Conservation (phyloP, 2,113 vertebrate genomes). For the Hyaena hyaena region DNA sequence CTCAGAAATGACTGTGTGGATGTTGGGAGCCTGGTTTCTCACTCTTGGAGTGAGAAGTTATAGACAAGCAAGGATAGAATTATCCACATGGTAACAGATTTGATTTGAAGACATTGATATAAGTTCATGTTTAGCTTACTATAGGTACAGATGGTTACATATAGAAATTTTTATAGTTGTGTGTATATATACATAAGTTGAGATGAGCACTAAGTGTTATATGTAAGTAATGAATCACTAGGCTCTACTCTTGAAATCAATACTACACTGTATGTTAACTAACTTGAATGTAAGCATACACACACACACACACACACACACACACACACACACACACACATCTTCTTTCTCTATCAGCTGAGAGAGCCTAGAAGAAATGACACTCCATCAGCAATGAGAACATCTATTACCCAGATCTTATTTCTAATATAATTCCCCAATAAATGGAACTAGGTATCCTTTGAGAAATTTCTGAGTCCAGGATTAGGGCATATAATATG, state of each 20-base stretch:
- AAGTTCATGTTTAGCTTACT: neutral
- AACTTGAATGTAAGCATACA: no score
- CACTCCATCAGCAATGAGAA: neutral
- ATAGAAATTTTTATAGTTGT: neutral
- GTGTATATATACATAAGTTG: neutral
- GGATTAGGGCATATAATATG: neutral
- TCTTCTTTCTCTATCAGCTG: neutral
- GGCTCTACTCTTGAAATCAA: no score
- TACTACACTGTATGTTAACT: no score
- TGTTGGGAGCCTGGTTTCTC: neutral
- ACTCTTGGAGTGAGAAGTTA: neutral
- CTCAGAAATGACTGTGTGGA: neutral
- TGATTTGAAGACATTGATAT: neutral
- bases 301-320: neutral
- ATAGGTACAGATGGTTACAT: neutral
- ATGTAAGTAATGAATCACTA: no score
- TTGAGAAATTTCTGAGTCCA: neutral
- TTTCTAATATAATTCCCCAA: neutral
- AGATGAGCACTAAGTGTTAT: no score
- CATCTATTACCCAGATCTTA: neutral
- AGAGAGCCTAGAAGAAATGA: neutral
- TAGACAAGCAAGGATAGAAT: neutral
- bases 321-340: neutral
- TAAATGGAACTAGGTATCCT: neutral
- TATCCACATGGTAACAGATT: neutral